Evolutionary conservation across 1,140 invertebrate species (phyloP), one percentile per base, ranked within the genome.

Genomic region (Harpegnathos saltator): DNA sequence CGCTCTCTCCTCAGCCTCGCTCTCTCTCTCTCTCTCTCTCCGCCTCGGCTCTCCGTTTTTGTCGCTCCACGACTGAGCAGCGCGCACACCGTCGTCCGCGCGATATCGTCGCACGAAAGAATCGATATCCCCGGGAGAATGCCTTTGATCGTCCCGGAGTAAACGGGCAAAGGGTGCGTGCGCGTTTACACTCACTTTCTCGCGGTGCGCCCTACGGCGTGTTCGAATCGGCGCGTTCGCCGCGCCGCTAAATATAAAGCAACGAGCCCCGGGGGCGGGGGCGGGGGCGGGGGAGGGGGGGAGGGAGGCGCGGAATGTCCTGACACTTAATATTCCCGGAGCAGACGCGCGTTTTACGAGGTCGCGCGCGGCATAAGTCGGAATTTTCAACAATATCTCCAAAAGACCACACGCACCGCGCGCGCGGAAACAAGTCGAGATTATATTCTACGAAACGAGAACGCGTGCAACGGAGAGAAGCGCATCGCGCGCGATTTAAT

Each of bases 241-340:
- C 33, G 59, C 48, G 86, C 85, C 87, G 91, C 91, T 93, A 93
- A 92, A 93, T 93, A 92, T 93, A 93, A 92, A 93, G 89, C 86
- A 75, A 88, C 87, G 89, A 91, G 80, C 54, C 61, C 29, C 69
- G n/a, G 19, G 54, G 54, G n/a, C n/a, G n/a, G n/a, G n/a, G n/a
- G n/a, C n/a, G n/a, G n/a, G n/a, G n/a, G n/a, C n/a, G n/a, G n/a
- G n/a, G n/a, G n/a, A n/a, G n/a, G n/a, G n/a, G n/a, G n/a, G n/a
- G n/a, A n/a, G 73, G 88, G 78, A 83, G 81, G 87, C 87, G 89
- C 81, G 90, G 86, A 91, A 91, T 91, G 86, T 91, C 89, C 86
- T 84, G 82, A 85, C 88, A 88, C 90, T 91, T 88, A 89, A 89
- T 89, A 87, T 90, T 89, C 86, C 87, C 77, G 85, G 83, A 85